These are phyloP conservation scores for Hypsibius dujardini DNA, from an alignment of 1,140 invertebrate genomes.

Conservation along the genomic window DNA sequence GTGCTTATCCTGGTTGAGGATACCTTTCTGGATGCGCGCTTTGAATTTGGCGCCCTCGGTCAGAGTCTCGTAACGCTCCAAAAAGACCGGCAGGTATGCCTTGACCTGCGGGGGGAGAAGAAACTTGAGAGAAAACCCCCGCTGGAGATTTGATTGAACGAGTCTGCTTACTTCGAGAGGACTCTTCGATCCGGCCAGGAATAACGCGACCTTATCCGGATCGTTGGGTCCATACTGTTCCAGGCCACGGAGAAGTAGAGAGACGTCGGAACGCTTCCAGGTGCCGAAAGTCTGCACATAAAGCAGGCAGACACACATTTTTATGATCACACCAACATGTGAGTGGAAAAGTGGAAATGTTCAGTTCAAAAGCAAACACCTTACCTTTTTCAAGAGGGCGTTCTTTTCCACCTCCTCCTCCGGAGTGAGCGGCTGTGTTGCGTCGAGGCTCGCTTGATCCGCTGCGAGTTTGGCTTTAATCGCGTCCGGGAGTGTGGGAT, in stretches of 20 bases:
- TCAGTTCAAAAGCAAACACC: no score
- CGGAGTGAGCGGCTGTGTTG: conserved; percentile 69
- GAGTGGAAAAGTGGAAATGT: no score
- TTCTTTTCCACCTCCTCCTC: conserved; percentile 82
- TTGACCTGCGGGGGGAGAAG: no score
- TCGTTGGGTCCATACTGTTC: neutral
- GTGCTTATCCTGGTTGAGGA: conserved; percentile 48
- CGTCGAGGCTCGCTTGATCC: conserved; percentile 89
- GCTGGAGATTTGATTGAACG: no score
- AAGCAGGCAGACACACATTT: no score
- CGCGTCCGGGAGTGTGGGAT: neutral
- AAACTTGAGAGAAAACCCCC: no score
- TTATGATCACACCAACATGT: no score
- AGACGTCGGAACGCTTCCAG: neutral
- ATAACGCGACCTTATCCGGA: neutral
- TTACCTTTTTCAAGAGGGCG: conserved; percentile 51
- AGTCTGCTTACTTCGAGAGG: no score
- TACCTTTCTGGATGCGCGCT: conserved; percentile 87
- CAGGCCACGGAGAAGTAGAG: neutral
- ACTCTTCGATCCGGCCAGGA: no score
- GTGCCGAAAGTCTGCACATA: neutral
- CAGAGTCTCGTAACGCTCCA: conserved; percentile 83
- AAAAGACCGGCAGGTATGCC: conserved; percentile 89
- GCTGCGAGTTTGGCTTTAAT: conserved; percentile 51
- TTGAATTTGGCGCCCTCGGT: conserved; percentile 95